Conservation (phyloP, 2,888 invertebrate genomes). For the Parelbella ahira region DNA sequence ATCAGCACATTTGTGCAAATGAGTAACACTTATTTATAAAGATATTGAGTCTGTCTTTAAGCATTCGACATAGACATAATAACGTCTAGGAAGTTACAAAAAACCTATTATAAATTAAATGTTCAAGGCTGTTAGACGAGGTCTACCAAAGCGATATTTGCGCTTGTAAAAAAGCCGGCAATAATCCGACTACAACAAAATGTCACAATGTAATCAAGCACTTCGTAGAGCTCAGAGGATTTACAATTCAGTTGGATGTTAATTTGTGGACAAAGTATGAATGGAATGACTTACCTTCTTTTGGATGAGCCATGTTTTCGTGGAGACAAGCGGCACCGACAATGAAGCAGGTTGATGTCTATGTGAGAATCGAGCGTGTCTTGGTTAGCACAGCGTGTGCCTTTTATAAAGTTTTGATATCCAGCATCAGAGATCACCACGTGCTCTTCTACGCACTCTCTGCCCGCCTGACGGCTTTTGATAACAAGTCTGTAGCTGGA, state of each 20-base stretch:
- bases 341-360: conserved; percentile 40
- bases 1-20: no score
- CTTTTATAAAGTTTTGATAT: conserved; percentile 67
- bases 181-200: conserved; percentile 26
- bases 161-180: conserved; percentile 28
- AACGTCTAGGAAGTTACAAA: conserved; percentile 6
- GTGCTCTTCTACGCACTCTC: conserved; percentile 51
- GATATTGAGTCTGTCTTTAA: no score
- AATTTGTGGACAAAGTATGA: conserved; percentile 29
- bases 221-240: conserved; percentile 4
- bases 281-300: conserved; percentile 62
- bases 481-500: conserved; percentile 51
- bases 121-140: conserved; percentile 25
- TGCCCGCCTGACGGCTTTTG: conserved; percentile 46
- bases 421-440: conserved; percentile 51
- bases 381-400: conserved; percentile 45
- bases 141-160: conserved; percentile 15
- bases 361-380: conserved; percentile 50
- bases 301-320: conserved; percentile 59
- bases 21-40: no score
- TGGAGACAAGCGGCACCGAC: conserved; percentile 29
- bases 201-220: neutral
- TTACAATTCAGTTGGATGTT: conserved; percentile 33
- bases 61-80: no score
- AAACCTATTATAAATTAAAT: no score